These are phyloP conservation scores for Musca vetustissima DNA, from an alignment of 1,140 invertebrate species.

Conservation along the genomic window DNA sequence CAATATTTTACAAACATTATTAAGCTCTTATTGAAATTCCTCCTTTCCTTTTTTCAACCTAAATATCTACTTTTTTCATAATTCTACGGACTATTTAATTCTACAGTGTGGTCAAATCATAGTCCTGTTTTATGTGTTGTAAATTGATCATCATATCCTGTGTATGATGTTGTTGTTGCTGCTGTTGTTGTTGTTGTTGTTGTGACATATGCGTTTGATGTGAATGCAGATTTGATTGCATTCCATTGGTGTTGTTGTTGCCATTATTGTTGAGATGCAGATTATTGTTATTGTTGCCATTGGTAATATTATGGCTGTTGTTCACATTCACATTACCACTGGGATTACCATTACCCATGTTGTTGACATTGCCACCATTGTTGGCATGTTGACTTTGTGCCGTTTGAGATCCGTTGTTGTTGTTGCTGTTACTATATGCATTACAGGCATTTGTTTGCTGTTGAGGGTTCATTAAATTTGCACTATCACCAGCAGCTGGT, in stretches of 20 bases:
- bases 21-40: too few relatives aligned
- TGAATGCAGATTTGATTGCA: conserved; percentile 16
- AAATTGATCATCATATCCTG: conserved; percentile 51
- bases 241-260: conserved; percentile 35
- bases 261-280: conserved; percentile 24
- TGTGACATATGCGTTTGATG: conserved; percentile 44
- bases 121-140: conserved; percentile 68
- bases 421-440: conserved; percentile 25
- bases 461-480: conserved; percentile 30
- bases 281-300: conserved; percentile 7
- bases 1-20: neutral
- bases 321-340: conserved; percentile 27
- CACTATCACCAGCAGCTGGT: conserved; percentile 41
- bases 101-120: conserved; percentile 75
- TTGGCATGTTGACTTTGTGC: conserved; percentile 32
- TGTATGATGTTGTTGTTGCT: conserved; percentile 43
- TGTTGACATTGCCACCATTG: conserved; percentile 27
- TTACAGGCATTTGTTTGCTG: conserved; percentile 14
- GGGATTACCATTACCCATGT: conserved; percentile 21
- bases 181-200: conserved; percentile 32
- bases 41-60: too few relatives aligned
- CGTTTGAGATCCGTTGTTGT: conserved; percentile 29
- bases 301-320: conserved; percentile 24
- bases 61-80: too few relatives aligned
- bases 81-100: conserved; percentile 4